Evolutionary conservation across 64 coral and sea anemone genomes (phyloP).

Genomic region (Pocillopora damicornis): DNA sequence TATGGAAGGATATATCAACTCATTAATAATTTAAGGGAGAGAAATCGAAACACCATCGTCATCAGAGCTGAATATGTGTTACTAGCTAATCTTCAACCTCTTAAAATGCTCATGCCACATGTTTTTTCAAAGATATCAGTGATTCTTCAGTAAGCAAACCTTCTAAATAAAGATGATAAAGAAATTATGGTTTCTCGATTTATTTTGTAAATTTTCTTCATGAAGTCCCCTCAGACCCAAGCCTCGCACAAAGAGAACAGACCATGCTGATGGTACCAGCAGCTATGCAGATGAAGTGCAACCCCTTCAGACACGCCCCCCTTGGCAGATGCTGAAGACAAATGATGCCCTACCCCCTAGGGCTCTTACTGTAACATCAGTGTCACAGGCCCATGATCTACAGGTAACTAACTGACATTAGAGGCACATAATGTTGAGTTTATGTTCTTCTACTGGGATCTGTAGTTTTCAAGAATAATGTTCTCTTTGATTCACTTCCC

Average conservation of each 20-base stretch:
- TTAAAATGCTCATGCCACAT: too few species aligned
- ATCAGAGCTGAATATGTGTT: too few species aligned
- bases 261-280: conserved; percentile 46
- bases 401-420: conserved; percentile 27
- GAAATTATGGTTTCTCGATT: not conserved
- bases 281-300: conserved; percentile 63
- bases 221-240: not conserved
- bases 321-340: conserved; percentile 86
- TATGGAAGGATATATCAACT: too few species aligned
- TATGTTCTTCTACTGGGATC: not conserved
- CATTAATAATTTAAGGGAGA: too few species aligned
- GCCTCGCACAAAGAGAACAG: not conserved
- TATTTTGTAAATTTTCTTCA: not conserved
- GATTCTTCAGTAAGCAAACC: too few species aligned
- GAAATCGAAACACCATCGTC: too few species aligned
- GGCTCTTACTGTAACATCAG: conserved; percentile 80
- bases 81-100: too few species aligned
- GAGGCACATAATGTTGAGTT: not conserved
- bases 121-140: too few species aligned
- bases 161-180: too few species aligned
- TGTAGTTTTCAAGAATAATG: not conserved
- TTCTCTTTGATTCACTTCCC: too few species aligned
- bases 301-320: conserved; percentile 18
- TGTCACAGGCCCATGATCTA: conserved; percentile 70
- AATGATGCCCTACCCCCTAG: conserved; percentile 72